Base-by-base conservation (phyloP, 2,888 invertebrate species). In the Notocelia uddmanniana region DNA sequence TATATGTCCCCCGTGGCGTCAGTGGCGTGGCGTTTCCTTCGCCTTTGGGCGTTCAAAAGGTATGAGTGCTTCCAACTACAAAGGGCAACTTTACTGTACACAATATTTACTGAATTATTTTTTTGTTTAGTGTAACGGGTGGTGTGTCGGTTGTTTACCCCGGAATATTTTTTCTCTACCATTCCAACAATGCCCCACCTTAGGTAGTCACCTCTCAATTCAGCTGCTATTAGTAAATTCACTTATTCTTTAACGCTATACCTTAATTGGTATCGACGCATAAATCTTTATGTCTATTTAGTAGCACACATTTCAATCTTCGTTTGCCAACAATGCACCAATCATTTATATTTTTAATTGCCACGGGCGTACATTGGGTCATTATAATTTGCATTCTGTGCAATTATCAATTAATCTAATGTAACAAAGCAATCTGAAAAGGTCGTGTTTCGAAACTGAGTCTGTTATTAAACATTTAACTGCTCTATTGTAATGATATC, bases 351-450 rank as follows among this genome's bases (percentile, higher is more conserved):
- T 74, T 74, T 68, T 63, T 71, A 37, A 68, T 64, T 62, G 55
- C 66, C 71, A 54, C 54, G n/a, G 64, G 73, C 69, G 64, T 54
- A 57, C 60, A 69, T 58, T 62, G 62, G 67, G 52, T 26, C 41
- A 73, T 66, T 73, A 73, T 63, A 79, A 80, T 78, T 79, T 77
- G 73, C 73, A 77, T 82, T 79, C 76, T 74, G 73, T 72, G 60
- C 77, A 80, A 79, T 80, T 81, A 81, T 78, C 78, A 81, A 81
- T 84, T 80, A 81, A 76, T 80, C 74, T 80, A 81, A 82, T 79
- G 80, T 78, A 77, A 81, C 80, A 81, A 80, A 79, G 68, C 74
- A 69, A 78, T 77, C 76, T 68, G 59, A 74, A 73, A 80, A 81
- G 78, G 77, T 78, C 77, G 79, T 76, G 76, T 80, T 79, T 77